Evolutionary conservation across 2,113 vertebrate species (phyloP).

Genomic region (Nesoenas mayeri): DNA sequence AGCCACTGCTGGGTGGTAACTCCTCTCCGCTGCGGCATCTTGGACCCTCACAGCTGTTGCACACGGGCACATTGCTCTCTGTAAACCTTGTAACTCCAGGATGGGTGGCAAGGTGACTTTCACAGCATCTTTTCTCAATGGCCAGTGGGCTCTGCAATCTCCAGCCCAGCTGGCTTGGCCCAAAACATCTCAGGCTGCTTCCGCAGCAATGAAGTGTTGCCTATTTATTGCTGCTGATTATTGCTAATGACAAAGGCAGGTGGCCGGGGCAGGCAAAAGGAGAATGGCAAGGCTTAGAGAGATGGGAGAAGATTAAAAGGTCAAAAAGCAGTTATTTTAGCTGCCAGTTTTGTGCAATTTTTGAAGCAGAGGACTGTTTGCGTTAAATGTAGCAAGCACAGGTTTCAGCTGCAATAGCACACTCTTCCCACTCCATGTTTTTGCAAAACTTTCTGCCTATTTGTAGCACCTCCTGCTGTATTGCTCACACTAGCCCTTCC

Average conservation of each 20-base stretch:
- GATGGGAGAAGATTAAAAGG: slow-evolving; percentile 29
- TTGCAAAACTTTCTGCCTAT: slow-evolving; percentile 68
- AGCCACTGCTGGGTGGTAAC: background rate
- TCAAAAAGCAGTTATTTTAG: slow-evolving; percentile 51
- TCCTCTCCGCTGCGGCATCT: background rate
- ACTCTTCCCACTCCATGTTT: slow-evolving; percentile 61
- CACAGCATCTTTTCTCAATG: background rate
- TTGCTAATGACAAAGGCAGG: slow-evolving; percentile 47
- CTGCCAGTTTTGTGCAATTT: background rate
- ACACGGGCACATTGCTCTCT: background rate
- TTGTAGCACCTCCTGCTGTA: slow-evolving; percentile 67
- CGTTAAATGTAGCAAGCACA: slow-evolving; percentile 16
- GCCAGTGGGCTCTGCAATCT: background rate
- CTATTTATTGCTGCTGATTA: slow-evolving; percentile 58
- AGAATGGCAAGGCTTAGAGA: background rate
- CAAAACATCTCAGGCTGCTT: slow-evolving; percentile 41
- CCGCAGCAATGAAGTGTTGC: slow-evolving; percentile 11
- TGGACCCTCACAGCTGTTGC: background rate
- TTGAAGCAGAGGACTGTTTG: slow-evolving; percentile 53
- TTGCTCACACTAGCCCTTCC: slow-evolving; percentile 62
- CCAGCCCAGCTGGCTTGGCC: background rate
- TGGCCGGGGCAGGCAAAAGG: background rate
- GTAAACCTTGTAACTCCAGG: background rate
- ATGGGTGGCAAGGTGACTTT: background rate
- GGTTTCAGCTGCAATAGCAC: slow-evolving; percentile 58